These are phyloP conservation scores for Acanthisitta chloris DNA, from an alignment of 2,113 vertebrate genomes.

Conservation along the genomic window DNA sequence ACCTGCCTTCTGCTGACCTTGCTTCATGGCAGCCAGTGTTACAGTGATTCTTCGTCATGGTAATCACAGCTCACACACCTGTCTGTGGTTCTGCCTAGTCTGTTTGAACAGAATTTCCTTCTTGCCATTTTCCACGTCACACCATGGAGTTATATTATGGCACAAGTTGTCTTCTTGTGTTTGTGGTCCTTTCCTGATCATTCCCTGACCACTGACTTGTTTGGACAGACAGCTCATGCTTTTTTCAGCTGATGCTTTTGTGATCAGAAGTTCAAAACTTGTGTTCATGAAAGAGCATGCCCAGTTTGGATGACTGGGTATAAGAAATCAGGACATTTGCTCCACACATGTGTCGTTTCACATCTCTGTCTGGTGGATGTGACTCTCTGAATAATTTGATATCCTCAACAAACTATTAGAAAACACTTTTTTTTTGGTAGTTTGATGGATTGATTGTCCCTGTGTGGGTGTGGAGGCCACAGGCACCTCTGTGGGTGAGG, in stretches of 20 bases:
- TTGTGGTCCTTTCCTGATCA: not conserved
- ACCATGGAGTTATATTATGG: not conserved
- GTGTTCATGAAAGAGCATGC: not conserved
- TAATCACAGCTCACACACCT: not conserved
- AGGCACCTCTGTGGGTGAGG: not conserved
- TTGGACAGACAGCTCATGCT: not conserved
- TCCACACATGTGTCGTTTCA: not conserved
- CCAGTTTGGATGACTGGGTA: not conserved
- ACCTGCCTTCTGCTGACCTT: not conserved
- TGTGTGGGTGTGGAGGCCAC: too few species aligned
- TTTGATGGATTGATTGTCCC: too few species aligned
- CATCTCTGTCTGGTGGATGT: too few species aligned
- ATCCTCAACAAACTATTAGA: not conserved
- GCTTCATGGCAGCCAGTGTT: accelerated
- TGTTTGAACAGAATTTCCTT: not conserved
- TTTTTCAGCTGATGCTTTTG: not conserved
- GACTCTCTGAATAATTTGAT: not conserved
- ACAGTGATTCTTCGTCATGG: not conserved
- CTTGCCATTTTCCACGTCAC: not conserved
- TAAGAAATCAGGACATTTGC: not conserved
- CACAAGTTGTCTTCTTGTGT: not conserved
- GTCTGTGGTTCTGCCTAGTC: accelerated
- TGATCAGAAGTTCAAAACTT: not conserved
- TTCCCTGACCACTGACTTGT: not conserved
- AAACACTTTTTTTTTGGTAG: not conserved